These are phyloP conservation scores for Pomatorhinus ruficollis DNA, from an alignment of 2,113 vertebrate genomes.

Conservation along the genomic window DNA sequence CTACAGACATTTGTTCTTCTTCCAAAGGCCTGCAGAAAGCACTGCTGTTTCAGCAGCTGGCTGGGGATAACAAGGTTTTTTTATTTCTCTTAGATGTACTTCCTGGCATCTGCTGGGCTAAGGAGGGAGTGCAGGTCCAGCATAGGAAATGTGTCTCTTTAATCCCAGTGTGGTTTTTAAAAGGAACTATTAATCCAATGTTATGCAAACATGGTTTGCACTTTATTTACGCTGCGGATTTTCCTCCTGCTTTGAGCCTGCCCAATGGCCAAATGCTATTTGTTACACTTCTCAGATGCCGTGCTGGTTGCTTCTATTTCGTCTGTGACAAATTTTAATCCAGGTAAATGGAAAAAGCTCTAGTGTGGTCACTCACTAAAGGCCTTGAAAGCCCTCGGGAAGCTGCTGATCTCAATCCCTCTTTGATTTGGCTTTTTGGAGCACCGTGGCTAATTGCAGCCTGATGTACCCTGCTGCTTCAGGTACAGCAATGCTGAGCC, in stretches of 20 bases:
- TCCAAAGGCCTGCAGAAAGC: neutral
- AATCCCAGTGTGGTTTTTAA: slow-evolving; percentile 7
- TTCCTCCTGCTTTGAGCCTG: neutral
- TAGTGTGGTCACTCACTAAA: slow-evolving; percentile 1
- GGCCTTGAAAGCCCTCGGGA: neutral
- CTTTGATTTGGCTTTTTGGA: slow-evolving; percentile 5
- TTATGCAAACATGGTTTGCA: slow-evolving; percentile 42
- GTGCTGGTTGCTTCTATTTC: neutral
- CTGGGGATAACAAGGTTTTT: neutral
- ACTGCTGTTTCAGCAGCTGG: slow-evolving; percentile 19
- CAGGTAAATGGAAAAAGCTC: slow-evolving; percentile 64
- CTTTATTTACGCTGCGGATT: neutral
- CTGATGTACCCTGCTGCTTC: neutral
- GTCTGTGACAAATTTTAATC: slow-evolving; percentile 55
- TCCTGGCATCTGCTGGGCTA: slow-evolving; percentile 15
- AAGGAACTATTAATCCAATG: slow-evolving; percentile 23
- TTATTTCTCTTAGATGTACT: slow-evolving; percentile 2
- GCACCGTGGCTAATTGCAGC: slow-evolving; percentile 48
- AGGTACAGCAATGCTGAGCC: neutral
- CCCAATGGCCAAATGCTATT: slow-evolving; percentile 16
- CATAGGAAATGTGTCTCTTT: neutral
- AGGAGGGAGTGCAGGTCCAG: neutral
- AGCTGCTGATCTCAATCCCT: slow-evolving; percentile 8
- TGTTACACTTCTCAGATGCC: slow-evolving; percentile 5
- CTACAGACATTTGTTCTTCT: neutral